These are phyloP conservation scores for Empidonax traillii DNA, from an alignment of 2,113 vertebrate species.

Conservation along the genomic window DNA sequence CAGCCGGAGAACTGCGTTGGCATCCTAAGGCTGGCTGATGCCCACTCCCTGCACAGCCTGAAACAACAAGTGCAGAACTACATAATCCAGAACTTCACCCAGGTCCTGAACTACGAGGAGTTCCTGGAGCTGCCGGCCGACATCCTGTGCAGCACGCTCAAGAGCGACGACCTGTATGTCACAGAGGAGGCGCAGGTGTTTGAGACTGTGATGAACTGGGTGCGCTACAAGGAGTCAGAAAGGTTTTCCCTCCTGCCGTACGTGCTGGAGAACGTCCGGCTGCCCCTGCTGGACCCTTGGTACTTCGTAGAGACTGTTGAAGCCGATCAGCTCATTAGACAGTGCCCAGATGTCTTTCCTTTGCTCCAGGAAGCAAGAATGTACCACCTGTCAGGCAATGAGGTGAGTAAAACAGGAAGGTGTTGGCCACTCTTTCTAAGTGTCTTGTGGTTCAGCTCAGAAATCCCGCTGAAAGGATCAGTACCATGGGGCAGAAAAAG, in stretches of 20 bases:
- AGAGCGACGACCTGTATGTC: conserved; percentile 87
- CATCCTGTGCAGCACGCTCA: conserved; percentile 81
- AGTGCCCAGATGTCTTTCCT: conserved; percentile 86
- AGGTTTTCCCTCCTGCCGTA: conserved; percentile 75
- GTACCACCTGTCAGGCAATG: conserved; percentile 92
- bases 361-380: conserved; percentile 90
- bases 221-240: conserved; percentile 77
- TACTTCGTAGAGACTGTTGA: conserved; percentile 95
- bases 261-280: conserved; percentile 81
- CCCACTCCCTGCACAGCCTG: conserved; percentile 81
- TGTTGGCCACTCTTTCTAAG: background rate
- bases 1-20: conserved; percentile 91
- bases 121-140: conserved; percentile 85
- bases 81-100: conserved; percentile 88
- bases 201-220: conserved; percentile 89
- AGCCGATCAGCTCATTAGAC: conserved; percentile 84
- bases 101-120: conserved; percentile 85
- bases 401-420: conserved; percentile 77
- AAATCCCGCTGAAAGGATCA: background rate
- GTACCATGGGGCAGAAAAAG: background rate
- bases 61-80: conserved; percentile 83
- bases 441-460: background rate
- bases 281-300: conserved; percentile 91
- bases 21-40: conserved; percentile 87
- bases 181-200: conserved; percentile 90